A percentile compares a stretch with the other conserved stretches of the same genome.
Conservation (phyloP, 2,797 vertebrate genomes). For the Sebastiscus albofasciatus region DNA sequence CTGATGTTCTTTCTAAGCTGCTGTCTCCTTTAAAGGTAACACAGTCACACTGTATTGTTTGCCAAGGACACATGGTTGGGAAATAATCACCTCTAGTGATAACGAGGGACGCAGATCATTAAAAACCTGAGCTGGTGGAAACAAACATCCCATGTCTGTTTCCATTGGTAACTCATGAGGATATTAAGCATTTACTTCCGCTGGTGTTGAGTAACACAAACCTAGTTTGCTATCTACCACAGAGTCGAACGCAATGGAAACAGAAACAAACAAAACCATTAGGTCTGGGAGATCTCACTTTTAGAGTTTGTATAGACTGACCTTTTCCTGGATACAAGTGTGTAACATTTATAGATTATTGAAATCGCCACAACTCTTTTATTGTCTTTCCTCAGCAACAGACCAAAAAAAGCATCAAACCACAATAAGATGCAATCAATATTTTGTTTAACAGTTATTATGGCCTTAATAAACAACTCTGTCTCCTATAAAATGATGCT, state of each 20-base stretch:
- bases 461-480: slow-evolving; percentile 15
- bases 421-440: slow-evolving; percentile 27
- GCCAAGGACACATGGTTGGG: slow-evolving; percentile 40
- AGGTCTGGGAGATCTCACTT: slow-evolving; percentile 22
- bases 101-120: slow-evolving; percentile 35
- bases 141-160: slow-evolving; percentile 47
- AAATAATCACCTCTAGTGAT: slow-evolving; percentile 42
- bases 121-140: slow-evolving; percentile 47
- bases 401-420: slow-evolving; percentile 8
- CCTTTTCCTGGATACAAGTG: slow-evolving; percentile 25
- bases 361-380: not conserved
- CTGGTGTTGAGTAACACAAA: slow-evolving; percentile 32
- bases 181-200: slow-evolving; percentile 50
- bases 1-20: slow-evolving; percentile 19
- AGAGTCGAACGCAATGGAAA: slow-evolving; percentile 36
- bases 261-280: slow-evolving; percentile 46
- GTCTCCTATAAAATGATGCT: not conserved
- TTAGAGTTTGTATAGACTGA: slow-evolving; percentile 25
- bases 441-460: slow-evolving; percentile 21
- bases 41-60: slow-evolving; percentile 46
- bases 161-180: slow-evolving; percentile 29
- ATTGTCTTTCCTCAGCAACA: slow-evolving; percentile 9
- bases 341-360: slow-evolving; percentile 25
- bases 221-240: slow-evolving; percentile 24
- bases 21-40: slow-evolving; percentile 74